phyloP scores from a whole-genome alignment of 2,113 vertebrate genomes.

The Pteruthius melanotis region DNA sequence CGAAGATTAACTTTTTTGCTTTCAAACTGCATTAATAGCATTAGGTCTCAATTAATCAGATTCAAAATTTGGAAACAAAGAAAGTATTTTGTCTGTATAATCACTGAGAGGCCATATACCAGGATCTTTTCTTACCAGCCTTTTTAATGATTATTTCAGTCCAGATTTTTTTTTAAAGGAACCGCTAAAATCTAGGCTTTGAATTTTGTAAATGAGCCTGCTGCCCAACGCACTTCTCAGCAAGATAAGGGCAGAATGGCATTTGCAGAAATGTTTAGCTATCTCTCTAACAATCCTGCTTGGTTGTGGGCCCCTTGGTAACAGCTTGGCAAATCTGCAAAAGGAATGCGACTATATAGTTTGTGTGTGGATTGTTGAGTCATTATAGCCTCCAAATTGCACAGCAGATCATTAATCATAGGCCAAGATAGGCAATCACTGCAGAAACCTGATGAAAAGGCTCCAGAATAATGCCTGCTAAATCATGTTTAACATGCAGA shows the following conservation, averaged over 20 bases:
- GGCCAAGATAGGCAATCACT: constrained; percentile 82
- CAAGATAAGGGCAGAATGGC: constrained; percentile 79
- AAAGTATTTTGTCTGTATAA: constrained; percentile 59
- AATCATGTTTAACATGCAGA: constrained; percentile 86
- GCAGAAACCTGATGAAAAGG: constrained; percentile 76
- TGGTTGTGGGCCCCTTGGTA: constrained; percentile 79
- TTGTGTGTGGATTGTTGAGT: constrained; percentile 79
- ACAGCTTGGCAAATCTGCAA: constrained; percentile 84
- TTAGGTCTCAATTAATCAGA: constrained; percentile 64
- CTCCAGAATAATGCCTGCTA: constrained; percentile 78
- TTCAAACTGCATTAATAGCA: constrained; percentile 64
- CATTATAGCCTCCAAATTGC: constrained; percentile 86
- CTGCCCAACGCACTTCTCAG: constrained; percentile 64
- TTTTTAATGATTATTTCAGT: constrained; percentile 57
- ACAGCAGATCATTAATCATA: constrained; percentile 88
- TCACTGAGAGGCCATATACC: constrained; percentile 50
- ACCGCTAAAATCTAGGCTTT: constrained; percentile 65
- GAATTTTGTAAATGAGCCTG: constrained; percentile 76
- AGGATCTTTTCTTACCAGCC: constrained; percentile 51
- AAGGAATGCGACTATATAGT: constrained; percentile 84
- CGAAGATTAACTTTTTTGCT: constrained; percentile 61
- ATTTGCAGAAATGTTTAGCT: constrained; percentile 80
- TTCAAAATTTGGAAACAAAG: constrained; percentile 71
- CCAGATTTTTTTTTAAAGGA: constrained; percentile 45
- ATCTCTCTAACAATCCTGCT: constrained; percentile 82